These are phyloP conservation scores for Patella caerulea DNA, from an alignment of 2,888 invertebrate species.

Conservation along the genomic window DNA sequence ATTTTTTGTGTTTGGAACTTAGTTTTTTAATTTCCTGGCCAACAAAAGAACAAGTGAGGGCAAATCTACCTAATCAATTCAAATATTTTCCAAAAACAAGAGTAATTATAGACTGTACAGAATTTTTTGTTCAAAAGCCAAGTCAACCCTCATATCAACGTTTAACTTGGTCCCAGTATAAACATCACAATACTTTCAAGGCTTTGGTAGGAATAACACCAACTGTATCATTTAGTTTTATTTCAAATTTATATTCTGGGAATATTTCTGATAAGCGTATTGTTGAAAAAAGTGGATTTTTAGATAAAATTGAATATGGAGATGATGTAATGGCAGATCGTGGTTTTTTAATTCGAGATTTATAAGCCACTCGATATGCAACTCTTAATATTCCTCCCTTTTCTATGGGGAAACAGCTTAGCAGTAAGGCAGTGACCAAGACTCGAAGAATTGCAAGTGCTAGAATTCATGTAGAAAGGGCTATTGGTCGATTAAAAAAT, in stretches of 20 bases:
- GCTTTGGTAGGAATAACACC: conserved; percentile 24
- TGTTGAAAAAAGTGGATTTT: conserved; percentile 29
- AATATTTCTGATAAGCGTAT: conserved; percentile 32
- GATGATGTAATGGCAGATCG: conserved; percentile 32
- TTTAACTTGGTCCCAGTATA: conserved; percentile 29
- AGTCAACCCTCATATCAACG: conserved; percentile 25
- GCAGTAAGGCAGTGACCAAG: conserved; percentile 25
- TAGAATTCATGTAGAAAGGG: conserved; percentile 34
- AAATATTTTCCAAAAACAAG: background rate
- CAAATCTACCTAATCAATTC: background rate
- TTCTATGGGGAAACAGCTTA: conserved; percentile 25
- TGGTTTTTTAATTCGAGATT: conserved; percentile 29
- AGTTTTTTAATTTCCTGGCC: no score
- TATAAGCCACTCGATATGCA: conserved; percentile 24
- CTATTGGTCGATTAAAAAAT: conserved; percentile 27
- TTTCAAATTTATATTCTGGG: conserved; percentile 34
- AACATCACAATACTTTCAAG: conserved; percentile 32
- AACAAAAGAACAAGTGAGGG: background rate
- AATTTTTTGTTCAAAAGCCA: conserved; percentile 29
- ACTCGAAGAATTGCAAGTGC: conserved; percentile 33
- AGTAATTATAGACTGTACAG: background rate
- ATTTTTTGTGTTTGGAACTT: background rate
- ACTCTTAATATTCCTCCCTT: conserved; percentile 34
- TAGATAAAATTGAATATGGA: conserved; percentile 21
- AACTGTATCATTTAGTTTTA: conserved; percentile 24